phyloP scores from a whole-genome alignment of 2,888 invertebrate genomes.

The Eubasilissa splendida region DNA sequence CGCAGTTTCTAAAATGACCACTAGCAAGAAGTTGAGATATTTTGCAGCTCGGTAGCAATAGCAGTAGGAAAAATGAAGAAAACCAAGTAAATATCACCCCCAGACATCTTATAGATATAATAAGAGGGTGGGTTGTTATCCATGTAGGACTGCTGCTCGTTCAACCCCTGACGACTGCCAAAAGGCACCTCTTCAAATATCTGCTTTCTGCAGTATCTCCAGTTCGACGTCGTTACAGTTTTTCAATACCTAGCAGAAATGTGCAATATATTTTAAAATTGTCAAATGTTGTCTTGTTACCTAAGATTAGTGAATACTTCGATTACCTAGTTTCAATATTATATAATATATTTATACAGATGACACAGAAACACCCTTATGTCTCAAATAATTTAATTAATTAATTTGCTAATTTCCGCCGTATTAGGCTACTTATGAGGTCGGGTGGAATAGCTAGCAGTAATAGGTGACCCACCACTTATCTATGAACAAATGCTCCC shows the following conservation, averaged over 20 bases:
- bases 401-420: too few relatives aligned
- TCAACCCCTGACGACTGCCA: slow-evolving; percentile 24
- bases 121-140: slow-evolving; percentile 32
- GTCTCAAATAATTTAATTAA: too few relatives aligned
- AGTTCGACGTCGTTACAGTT: neutral
- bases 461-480: too few relatives aligned
- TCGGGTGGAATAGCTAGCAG: too few relatives aligned
- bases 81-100: slow-evolving; percentile 12
- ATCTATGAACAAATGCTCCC: too few relatives aligned
- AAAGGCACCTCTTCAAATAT: slow-evolving; percentile 28
- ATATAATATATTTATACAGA: too few relatives aligned
- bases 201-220: slow-evolving; percentile 25
- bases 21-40: too few relatives aligned
- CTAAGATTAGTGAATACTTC: neutral
- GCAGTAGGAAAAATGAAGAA: neutral
- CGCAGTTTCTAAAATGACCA: too few relatives aligned
- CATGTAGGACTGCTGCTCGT: neutral
- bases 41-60: neutral
- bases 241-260: neutral
- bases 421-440: too few relatives aligned
- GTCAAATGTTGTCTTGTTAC: neutral
- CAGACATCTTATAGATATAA: slow-evolving; percentile 33
- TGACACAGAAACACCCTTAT: too few relatives aligned
- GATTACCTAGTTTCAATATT: too few relatives aligned
- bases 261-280: neutral